A percentile compares a stretch with the other conserved stretches of the same genome.
phyloP scores from a whole-genome alignment of 2,797 vertebrate genomes.

The Pachyuromys duprasi region DNA sequence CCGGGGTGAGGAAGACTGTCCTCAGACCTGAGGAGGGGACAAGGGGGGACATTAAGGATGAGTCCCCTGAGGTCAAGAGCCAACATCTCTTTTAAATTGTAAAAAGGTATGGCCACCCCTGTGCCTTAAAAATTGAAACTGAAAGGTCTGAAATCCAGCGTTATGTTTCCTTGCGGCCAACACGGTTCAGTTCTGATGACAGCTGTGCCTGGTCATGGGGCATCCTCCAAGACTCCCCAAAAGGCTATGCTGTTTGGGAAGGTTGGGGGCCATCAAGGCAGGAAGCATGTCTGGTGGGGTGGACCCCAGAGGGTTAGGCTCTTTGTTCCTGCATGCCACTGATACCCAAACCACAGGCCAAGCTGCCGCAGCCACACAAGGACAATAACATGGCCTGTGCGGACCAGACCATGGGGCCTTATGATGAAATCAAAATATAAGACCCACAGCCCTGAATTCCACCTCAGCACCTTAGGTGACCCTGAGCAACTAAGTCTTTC shows the following conservation, averaged over 20 bases:
- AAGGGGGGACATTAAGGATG: neutral
- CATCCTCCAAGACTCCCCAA: neutral
- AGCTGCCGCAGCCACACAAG: neutral
- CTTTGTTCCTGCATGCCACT: neutral
- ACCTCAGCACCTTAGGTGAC: neutral
- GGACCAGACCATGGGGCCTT: neutral
- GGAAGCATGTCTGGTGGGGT: neutral
- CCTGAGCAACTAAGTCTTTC: neutral
- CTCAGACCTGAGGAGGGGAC: no score
- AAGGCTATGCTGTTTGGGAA: neutral
- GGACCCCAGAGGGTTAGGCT: neutral
- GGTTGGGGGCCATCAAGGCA: neutral
- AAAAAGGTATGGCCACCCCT: neutral
- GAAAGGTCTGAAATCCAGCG: neutral
- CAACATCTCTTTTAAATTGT: neutral
- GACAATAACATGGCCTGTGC: neutral
- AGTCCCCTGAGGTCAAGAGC: neutral
- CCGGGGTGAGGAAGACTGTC: accelerated
- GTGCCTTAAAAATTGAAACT: neutral
- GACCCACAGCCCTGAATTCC: neutral
- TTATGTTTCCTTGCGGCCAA: neutral
- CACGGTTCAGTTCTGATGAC: neutral
- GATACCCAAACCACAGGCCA: neutral
- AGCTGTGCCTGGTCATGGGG: accelerated
- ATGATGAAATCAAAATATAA: neutral